phyloP scores from a whole-genome alignment of 2,888 invertebrate genomes.

The Cataglyphis albicans region DNA sequence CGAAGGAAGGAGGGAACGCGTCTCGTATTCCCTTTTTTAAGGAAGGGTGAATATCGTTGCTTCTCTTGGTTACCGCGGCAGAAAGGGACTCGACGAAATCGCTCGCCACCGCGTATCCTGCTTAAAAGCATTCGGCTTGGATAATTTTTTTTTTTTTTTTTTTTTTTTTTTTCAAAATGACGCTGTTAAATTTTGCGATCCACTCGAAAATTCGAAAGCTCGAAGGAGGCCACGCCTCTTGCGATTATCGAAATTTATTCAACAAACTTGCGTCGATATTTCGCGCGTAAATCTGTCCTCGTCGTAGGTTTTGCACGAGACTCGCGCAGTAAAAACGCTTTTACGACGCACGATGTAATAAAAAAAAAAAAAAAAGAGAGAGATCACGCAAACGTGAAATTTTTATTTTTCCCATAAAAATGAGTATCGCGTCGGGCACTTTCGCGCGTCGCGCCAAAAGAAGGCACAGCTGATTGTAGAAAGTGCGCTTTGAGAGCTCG shows the following conservation, averaged over 20 bases:
- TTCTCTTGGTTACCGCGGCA: conserved; percentile 57
- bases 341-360: conserved; percentile 1
- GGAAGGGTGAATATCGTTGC: conserved; percentile 63
- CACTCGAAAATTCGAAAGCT: background rate
- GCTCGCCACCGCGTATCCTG: conserved; percentile 78
- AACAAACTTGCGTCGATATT: conserved; percentile 10
- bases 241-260: conserved; percentile 18
- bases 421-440: conserved; percentile 9
- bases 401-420: conserved; percentile 20
- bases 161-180: conserved; percentile 64
- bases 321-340: conserved; percentile 21
- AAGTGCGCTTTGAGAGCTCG: conserved; percentile 69
- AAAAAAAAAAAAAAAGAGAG: background rate
- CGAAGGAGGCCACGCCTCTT: background rate
- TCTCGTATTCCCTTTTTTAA: conserved; percentile 60
- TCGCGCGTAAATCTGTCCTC: conserved; percentile 7
- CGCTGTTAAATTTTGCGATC: conserved; percentile 29
- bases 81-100: conserved; percentile 69
- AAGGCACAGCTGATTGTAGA: conserved; percentile 44
- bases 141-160: conserved; percentile 55
- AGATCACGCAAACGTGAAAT: background rate
- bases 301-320: background rate
- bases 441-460: conserved; percentile 16
- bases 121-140: conserved; percentile 70
- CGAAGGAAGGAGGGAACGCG: conserved; percentile 49